A percentile compares a stretch with the other conserved stretches of the same genome.
phyloP scores from a whole-genome alignment of 2,888 invertebrate species.

The Aelia acuminata region DNA sequence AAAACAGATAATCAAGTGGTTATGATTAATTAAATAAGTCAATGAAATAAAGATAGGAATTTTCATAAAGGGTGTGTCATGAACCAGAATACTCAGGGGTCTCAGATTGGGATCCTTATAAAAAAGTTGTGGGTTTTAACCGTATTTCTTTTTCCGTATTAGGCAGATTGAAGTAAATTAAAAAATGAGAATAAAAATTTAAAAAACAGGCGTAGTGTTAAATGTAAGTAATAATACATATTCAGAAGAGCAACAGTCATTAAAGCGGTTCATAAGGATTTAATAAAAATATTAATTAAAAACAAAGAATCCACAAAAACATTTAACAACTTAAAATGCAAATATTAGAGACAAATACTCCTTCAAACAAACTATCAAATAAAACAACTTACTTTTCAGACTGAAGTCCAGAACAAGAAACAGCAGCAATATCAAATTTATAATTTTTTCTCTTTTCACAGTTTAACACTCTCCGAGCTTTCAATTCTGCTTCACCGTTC shows the following conservation, averaged over 20 bases:
- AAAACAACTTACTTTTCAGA: conserved; percentile 80
- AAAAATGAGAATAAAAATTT: not conserved
- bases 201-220: not conserved
- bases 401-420: conserved; percentile 89
- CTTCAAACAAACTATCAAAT: not conserved
- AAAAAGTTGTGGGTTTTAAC: not conserved
- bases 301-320: not conserved
- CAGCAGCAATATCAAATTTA: conserved; percentile 95
- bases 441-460: conserved; percentile 95
- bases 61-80: not conserved
- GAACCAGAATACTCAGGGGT: not conserved
- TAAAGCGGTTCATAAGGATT: not conserved
- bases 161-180: not conserved
- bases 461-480: conserved; percentile 87
- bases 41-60: not conserved
- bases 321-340: not conserved
- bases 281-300: not conserved
- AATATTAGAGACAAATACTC: not conserved
- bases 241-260: not conserved
- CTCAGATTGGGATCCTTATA: not conserved
- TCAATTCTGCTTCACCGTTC: conserved; percentile 80
- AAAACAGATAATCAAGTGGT: not conserved
- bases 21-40: not conserved
- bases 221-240: not conserved
- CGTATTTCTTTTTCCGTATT: not conserved